Conservation (phyloP, 2,797 vertebrate species). For the Bryconaethiops microstoma region DNA sequence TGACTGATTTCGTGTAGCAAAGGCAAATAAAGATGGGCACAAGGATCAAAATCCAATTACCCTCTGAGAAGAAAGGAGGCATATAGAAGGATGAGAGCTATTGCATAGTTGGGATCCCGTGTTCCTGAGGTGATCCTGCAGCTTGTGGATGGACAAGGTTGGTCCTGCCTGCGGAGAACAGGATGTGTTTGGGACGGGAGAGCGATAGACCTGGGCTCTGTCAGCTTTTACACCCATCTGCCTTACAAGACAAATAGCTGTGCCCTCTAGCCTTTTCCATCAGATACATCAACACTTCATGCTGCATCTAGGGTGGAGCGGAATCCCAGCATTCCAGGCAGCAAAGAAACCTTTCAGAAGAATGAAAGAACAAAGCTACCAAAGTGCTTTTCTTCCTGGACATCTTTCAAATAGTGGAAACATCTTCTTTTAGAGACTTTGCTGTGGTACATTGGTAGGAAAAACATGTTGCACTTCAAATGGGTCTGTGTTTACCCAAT, state of each 20-base stretch:
- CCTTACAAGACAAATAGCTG: constrained; percentile 41
- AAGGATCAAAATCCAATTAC: constrained; percentile 44
- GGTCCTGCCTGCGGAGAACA: constrained; percentile 32
- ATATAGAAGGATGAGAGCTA: constrained; percentile 30
- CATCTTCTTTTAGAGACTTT: constrained; percentile 1
- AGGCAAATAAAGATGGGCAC: constrained; percentile 46
- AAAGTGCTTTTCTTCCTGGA: constrained; percentile 2
- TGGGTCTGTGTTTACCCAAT: constrained; percentile 2
- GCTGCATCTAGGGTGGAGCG: neutral
- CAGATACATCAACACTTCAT: constrained; percentile 39
- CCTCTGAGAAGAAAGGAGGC: constrained; percentile 1
- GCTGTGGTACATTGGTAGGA: neutral
- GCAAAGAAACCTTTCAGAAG: constrained; percentile 41
- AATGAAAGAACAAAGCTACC: constrained; percentile 28
- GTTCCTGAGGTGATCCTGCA: constrained; percentile 26
- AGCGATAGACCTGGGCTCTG: constrained; percentile 4
- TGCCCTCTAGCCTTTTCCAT: constrained; percentile 27
- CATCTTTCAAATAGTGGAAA: constrained; percentile 21
- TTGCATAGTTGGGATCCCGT: neutral
- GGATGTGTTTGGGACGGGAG: constrained; percentile 44
- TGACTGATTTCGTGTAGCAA: constrained; percentile 28
- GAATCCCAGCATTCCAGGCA: constrained; percentile 22
- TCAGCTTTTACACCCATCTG: constrained; percentile 45
- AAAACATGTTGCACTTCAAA: constrained; percentile 8
- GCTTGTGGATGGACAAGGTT: constrained; percentile 15